Conservation (phyloP, 1,140 invertebrate species). For the Solenopsis fugax region DNA sequence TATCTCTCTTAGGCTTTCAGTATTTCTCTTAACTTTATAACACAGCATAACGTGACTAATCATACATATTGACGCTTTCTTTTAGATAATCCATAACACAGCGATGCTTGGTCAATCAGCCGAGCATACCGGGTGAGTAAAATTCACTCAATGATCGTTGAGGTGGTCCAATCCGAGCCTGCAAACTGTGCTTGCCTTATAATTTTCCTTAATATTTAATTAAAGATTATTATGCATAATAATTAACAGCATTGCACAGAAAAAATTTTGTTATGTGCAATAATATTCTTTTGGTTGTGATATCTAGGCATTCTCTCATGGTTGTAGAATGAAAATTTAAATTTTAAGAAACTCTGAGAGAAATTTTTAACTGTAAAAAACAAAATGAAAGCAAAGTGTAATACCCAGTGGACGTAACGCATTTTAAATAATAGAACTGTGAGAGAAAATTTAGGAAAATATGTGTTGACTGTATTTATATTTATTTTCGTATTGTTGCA, state of each 20-base stretch:
- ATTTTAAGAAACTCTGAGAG: background rate
- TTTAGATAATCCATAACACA: constrained; percentile 86
- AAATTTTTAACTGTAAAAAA: background rate
- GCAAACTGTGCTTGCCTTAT: constrained; percentile 44
- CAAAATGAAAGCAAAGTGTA: background rate
- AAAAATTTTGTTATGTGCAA: constrained; percentile 20
- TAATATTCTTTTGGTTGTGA: constrained; percentile 14
- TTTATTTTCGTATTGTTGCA: constrained; percentile 46
- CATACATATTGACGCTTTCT: constrained; percentile 73
- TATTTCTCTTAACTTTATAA: background rate
- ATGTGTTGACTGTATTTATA: constrained; percentile 15
- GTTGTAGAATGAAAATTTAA: constrained; percentile 7
- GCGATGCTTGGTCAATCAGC: constrained; percentile 82
- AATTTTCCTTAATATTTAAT: constrained; percentile 54
- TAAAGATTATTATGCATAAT: constrained; percentile 17
- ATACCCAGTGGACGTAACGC: background rate
- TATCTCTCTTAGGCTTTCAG: constrained; percentile 8
- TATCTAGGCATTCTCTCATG: constrained; percentile 33
- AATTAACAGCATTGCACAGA: background rate
- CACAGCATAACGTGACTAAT: constrained; percentile 44
- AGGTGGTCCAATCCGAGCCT: constrained; percentile 28
- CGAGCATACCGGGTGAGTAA: constrained; percentile 82
- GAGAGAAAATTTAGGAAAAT: constrained; percentile 29
- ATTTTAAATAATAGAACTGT: background rate
- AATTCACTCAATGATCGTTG: constrained; percentile 35